Conservation (phyloP, 2,113 vertebrate genomes). For the Leptocoma aspasia region DNA sequence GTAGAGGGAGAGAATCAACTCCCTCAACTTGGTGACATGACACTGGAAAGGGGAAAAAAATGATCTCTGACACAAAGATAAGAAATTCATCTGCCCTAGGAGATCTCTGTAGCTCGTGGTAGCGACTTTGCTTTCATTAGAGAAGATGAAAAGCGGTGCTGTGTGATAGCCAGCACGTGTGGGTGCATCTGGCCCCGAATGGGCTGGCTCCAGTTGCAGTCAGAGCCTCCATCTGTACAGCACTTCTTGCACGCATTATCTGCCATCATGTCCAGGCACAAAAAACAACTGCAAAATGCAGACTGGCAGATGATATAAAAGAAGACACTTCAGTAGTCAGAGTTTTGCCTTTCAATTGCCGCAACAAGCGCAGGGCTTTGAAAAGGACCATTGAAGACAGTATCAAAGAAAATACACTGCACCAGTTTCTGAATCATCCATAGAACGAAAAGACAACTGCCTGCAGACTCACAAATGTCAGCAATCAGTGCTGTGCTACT, state of each 20-base stretch:
- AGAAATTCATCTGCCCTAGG: slow-evolving; percentile 70
- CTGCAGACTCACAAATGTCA: not conserved
- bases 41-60: slow-evolving; percentile 50
- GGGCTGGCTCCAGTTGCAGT: slow-evolving; percentile 25
- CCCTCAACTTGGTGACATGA: not conserved
- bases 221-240: slow-evolving; percentile 54
- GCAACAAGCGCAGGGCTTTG: not conserved
- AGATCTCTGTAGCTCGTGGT: slow-evolving; percentile 67
- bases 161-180: slow-evolving; percentile 20
- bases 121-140: slow-evolving; percentile 41
- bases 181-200: slow-evolving; percentile 35
- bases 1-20: not conserved
- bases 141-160: slow-evolving; percentile 52
- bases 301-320: not conserved
- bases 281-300: not conserved
- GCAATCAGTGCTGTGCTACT: not conserved
- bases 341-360: not conserved
- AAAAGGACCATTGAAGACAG: not conserved
- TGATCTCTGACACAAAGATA: slow-evolving; percentile 74
- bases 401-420: not conserved
- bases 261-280: not conserved
- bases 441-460: not conserved
- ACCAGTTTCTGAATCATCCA: not conserved
- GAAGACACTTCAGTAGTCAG: not conserved
- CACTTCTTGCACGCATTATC: slow-evolving; percentile 48